Evolutionary conservation across 2,888 invertebrate genomes (phyloP), one percentile per base, ranked within the genome.

Genomic region (Neoitamus cyanurus): DNA sequence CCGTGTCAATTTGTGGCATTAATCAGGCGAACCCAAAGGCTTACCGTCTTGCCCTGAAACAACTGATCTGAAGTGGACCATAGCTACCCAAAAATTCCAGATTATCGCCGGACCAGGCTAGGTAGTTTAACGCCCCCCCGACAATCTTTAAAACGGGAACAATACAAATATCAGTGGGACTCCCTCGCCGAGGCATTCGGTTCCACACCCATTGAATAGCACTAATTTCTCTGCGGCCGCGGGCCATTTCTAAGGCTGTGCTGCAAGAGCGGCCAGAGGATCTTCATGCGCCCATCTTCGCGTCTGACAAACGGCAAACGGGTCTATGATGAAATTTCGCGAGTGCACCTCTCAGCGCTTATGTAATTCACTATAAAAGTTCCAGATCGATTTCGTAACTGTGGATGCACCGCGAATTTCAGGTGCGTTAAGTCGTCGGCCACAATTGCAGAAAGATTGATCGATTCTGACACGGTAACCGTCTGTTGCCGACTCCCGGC

Each of bases 351-450:
- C 58, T 25, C 15, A 34, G 58, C 82, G 68, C 20, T 82, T 82
- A 42, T 28, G 69, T 25, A 82, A 82, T 37, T 36, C 28, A 7
- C 20, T 58, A 9, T 58, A 34, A 68, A 28, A 82, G 82, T 42
- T 82, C 82, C 69, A 82, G 82, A 82, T 68, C 82, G 82, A 34
- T 82, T 82, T 69, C 82, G 37, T 82, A 82, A 82, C 28, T 28
- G 31, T 20, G 82, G 82, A 78, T 69, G 68, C 69, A 82, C 34
- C 36, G 68, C 31, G 69, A 37, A 42, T 37, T 82, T 82, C 82
- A 82, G 82, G 82, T 82, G 82, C 82, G 82, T 82, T 82, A 37
- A 82, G 28, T 82, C 58, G 78, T 82, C 82, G 37, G 31, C 30
- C n/a, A 82, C 11, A 82, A 80, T n/a, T 82, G 69, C 28, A 25